Conservation (phyloP, 2,888 invertebrate genomes). For the Heterodera filipjevi region DNA sequence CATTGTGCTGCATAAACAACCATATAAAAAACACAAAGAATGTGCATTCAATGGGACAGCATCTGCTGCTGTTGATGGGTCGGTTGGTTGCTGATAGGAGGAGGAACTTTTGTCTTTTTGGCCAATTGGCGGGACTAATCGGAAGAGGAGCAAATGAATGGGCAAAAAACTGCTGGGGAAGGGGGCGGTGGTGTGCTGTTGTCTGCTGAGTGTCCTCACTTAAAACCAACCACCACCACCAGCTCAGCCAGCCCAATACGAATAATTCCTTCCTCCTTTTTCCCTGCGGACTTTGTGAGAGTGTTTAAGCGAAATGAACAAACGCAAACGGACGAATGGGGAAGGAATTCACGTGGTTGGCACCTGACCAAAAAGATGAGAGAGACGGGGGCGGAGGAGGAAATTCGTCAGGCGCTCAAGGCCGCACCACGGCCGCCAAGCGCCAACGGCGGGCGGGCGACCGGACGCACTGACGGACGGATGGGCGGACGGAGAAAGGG, state of each 20-base stretch:
- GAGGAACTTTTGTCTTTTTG: not conserved
- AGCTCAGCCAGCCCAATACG: not conserved
- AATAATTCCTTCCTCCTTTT: not conserved
- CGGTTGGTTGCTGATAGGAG: not conserved
- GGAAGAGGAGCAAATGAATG: not conserved
- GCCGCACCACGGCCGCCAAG: not conserved
- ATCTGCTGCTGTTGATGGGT: not conserved
- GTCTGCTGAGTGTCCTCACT: not conserved
- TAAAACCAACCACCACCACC: not conserved
- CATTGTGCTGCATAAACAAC: not conserved
- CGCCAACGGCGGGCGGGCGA: not conserved
- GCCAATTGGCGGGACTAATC: not conserved
- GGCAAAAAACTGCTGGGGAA: not conserved
- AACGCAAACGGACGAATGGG: not conserved
- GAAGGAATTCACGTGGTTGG: slow-evolving; percentile 29
- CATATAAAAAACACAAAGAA: too few species aligned
- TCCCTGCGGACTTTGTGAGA: not conserved
- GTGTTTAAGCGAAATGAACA: slow-evolving; percentile 4
- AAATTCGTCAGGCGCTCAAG: slow-evolving; percentile 8
- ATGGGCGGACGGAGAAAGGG: not conserved
- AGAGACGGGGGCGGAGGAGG: not conserved
- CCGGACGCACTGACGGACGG: not conserved
- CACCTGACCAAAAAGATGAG: slow-evolving; percentile 28
- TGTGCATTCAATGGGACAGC: not conserved
- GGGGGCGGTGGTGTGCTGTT: not conserved